Evolutionary conservation across 2,797 vertebrate genomes (phyloP), one percentile per base, ranked within the genome.

Genomic region (Molossus molossus): DNA sequence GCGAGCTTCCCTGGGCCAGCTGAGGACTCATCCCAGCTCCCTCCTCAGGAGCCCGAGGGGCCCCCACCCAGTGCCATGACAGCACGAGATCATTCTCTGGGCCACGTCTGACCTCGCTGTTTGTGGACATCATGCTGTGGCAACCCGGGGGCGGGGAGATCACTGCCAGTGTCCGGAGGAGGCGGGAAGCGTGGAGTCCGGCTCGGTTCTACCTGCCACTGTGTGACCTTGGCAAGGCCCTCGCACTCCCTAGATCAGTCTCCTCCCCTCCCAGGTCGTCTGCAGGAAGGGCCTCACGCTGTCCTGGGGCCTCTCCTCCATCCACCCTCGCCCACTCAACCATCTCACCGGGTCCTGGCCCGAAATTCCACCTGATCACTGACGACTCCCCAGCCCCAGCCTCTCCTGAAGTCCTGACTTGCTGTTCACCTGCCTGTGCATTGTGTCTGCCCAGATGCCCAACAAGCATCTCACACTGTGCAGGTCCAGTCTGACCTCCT

Each of bases 241-340:
- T 70, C 8, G 0, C 37, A 21, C 8, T 62, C 73, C 65, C 57
- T 50, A n/a, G 40, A 8, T 48, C 62, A 8, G 14, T 55, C 13
- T 55, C 48, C 33, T 50, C 4, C 21, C 5, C 6, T 18, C 25
- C n/a, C 37, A 17, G 18, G 6, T 2, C 62, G 18, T 72, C 37
- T 17, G 13, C 45, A 9, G 62, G 33, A 33, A 64, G 15, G n/a
- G n/a, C 33, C 29, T 45, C 21, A 11, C 3, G 0, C 14, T 23
- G 85, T 8, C 13, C 72, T 20, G 12, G 27, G 37, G 21, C 25
- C 48, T 81, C 76, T 87, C 64, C 48, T 73, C 64, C 27, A 2
- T 3, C 53, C 25, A n/a, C 17, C 23, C 27, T 0, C 5, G 1
- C 21, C 6, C 5, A 1, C 17, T 62, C 14, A 1, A 29, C 6